Percentiles rank a stretch among this genome's conserved stretches.
phyloP scores from a whole-genome alignment of 2,797 vertebrate species.

The Schizopygopsis malacanthus region DNA sequence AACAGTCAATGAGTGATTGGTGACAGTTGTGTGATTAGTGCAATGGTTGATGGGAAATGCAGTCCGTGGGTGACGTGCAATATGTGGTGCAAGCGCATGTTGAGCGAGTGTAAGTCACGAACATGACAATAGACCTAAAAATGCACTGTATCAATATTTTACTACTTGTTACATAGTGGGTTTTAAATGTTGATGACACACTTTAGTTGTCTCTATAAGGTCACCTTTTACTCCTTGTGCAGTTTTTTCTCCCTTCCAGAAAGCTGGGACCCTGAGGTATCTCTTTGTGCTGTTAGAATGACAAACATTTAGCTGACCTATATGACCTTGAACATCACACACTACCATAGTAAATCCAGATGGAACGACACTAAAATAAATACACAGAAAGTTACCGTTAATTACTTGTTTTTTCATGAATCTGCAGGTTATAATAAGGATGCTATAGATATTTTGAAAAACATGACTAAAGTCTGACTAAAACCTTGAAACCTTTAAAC shows the following conservation, averaged over 20 bases:
- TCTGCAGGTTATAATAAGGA: too few relatives aligned
- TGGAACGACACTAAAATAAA: conserved; percentile 65
- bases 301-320: conserved; percentile 74
- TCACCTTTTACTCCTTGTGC: conserved; percentile 42
- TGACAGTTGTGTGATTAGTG: too few relatives aligned
- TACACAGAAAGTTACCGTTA: conserved; percentile 23
- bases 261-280: conserved; percentile 51
- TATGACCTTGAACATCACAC: conserved; percentile 71
- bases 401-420: background rate
- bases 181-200: background rate
- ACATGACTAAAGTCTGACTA: too few relatives aligned
- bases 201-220: background rate
- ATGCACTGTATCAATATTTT: background rate
- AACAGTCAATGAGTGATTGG: too few relatives aligned
- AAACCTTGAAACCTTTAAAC: conserved; percentile 19
- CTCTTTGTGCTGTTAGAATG: conserved; percentile 73
- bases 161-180: background rate
- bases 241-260: conserved; percentile 58
- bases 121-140: too few relatives aligned
- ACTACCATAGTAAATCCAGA: conserved; percentile 78
- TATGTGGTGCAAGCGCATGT: too few relatives aligned
- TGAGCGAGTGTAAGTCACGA: too few relatives aligned
- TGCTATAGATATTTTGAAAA: background rate
- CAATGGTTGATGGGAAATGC: too few relatives aligned
- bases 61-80: too few relatives aligned